Percentiles rank a stretch among this genome's conserved stretches.
Evolutionary conservation across 2,888 invertebrate species (phyloP).

Genomic region (Sarcophaga carnaria): DNA sequence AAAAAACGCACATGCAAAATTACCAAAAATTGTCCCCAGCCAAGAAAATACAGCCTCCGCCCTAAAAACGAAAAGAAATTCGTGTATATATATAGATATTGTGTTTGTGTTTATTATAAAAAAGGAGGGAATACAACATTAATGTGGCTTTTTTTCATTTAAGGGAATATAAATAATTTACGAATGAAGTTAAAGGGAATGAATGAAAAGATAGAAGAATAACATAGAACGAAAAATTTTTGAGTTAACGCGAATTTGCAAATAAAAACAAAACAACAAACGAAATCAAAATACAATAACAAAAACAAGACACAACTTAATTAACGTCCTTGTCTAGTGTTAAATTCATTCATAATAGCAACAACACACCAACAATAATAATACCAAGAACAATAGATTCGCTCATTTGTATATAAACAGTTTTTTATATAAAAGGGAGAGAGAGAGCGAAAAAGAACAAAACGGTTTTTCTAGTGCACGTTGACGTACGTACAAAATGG

Average conservation of each 20-base stretch:
- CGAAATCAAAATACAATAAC: conserved; percentile 40
- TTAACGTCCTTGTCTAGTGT: conserved; percentile 62
- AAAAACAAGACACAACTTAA: conserved; percentile 33
- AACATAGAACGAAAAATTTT: background rate
- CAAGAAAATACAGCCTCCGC: conserved; percentile 66
- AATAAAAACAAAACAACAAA: conserved; percentile 62
- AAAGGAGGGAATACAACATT: conserved; percentile 58
- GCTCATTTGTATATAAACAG: conserved; percentile 14
- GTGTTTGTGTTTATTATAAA: conserved; percentile 38
- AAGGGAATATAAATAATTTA: conserved; percentile 11
- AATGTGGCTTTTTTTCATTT: conserved; percentile 24
- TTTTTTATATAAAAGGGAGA: background rate
- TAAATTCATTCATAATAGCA: conserved; percentile 56
- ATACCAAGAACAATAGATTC: background rate
- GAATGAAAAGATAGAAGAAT: conserved; percentile 1
- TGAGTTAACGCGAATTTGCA: conserved; percentile 48
- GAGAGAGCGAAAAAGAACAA: background rate
- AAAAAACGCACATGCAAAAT: conserved; percentile 55
- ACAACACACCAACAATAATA: background rate
- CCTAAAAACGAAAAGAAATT: conserved; percentile 58
- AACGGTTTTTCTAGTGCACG: conserved; percentile 16
- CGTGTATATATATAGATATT: conserved; percentile 45
- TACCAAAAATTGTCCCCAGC: conserved; percentile 59
- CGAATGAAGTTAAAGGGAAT: conserved; percentile 21
- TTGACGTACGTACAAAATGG: conserved; percentile 59